A percentile compares a stretch with the other conserved stretches of the same genome.
Evolutionary conservation across 2,113 vertebrate genomes (phyloP).

Genomic region (Aegotheles bennettii): DNA sequence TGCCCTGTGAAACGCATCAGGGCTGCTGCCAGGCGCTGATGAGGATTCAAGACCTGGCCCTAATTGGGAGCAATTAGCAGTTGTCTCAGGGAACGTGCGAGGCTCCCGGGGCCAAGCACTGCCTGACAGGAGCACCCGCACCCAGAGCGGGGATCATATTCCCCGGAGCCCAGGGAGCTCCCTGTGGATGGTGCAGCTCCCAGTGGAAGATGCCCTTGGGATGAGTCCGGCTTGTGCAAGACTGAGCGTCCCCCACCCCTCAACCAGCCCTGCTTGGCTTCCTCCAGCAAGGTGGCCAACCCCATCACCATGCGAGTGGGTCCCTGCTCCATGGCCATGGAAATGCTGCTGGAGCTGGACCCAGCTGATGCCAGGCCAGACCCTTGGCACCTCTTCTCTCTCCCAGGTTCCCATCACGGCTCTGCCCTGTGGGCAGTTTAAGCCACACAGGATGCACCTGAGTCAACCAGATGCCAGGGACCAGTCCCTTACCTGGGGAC

Average conservation of each 20-base stretch:
- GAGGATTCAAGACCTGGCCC: not conserved
- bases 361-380: fast-evolving
- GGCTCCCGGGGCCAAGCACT: not conserved
- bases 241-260: not conserved
- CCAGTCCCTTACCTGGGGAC: no score
- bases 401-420: fast-evolving
- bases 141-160: fast-evolving
- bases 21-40: not conserved
- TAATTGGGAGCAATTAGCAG: constrained; percentile 2
- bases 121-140: not conserved
- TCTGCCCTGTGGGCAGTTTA: fast-evolving
- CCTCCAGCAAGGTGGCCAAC: fast-evolving
- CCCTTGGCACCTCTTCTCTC: not conserved
- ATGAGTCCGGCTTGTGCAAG: not conserved
- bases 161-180: not conserved
- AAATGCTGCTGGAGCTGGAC: not conserved
- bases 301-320: fast-evolving
- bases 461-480: not conserved
- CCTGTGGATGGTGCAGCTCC: not conserved
- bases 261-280: no score
- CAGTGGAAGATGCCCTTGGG: not conserved
- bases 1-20: not conserved
- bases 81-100: not conserved
- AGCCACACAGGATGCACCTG: not conserved
- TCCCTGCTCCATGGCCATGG: not conserved